Conservation (phyloP, 2,888 invertebrate genomes). For the Blastobasis adustella region DNA sequence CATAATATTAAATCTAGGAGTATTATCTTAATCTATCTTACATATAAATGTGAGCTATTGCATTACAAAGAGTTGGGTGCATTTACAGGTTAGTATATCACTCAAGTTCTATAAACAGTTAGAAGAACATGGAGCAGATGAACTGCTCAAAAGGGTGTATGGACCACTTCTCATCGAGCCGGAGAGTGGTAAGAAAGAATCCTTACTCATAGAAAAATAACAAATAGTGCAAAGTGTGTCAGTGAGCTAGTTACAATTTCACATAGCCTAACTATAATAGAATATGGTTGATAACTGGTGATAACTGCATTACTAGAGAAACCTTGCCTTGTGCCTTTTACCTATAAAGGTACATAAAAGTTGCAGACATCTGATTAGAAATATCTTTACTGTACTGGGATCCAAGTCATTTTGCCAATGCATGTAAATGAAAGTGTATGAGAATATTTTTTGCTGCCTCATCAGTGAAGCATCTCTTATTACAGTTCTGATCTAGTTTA, state of each 20-base stretch:
- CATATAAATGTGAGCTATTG: no score
- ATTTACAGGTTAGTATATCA: conserved; percentile 94
- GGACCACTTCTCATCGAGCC: conserved; percentile 87
- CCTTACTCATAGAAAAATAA: background rate
- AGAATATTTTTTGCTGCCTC: conserved; percentile 8
- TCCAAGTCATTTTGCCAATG: conserved; percentile 1
- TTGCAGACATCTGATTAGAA: no score
- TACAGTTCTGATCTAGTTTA: background rate
- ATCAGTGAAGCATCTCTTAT: conserved; percentile 2
- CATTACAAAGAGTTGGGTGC: conserved; percentile 1
- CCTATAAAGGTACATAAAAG: no score
- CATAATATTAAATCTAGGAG: no score
- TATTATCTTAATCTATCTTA: no score
- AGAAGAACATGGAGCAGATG: conserved; percentile 98
- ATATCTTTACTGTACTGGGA: no score
- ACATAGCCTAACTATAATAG: no score
- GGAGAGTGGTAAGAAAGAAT: conserved; percentile 82
- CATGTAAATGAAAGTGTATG: conserved; percentile 15
- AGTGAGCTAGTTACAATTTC: no score
- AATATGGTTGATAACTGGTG: no score
- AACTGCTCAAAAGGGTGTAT: conserved; percentile 94
- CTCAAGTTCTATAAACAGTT: conserved; percentile 99
- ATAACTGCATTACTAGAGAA: no score
- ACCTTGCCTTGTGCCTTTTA: no score
- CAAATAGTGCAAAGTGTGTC: background rate